Evolutionary conservation across 2,797 vertebrate genomes (phyloP), one percentile per base, ranked within the genome.

Genomic region (Arctocebus calabarensis): DNA sequence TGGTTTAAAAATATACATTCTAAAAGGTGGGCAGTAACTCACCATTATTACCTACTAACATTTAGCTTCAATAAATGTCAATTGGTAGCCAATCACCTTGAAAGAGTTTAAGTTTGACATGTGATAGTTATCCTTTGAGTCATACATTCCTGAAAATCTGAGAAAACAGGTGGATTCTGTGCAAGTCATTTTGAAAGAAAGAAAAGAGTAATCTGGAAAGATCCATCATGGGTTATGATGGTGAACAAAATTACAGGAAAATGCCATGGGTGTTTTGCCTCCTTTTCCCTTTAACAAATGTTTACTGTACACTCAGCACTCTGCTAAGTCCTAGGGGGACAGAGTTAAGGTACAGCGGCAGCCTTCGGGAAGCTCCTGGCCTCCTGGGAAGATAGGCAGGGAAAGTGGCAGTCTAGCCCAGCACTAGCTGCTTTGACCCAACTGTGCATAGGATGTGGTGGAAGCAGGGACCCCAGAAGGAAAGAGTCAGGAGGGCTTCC

Each of bases 141-240:
- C 68, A 85, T 32, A 59, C 9, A 48, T 57, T 88, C 52, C 66
- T 48, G 75, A 86, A 90, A 88, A 62, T 84, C 40, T 74, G 48
- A 61, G 71, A 82, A 82, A 70, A 48, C 83, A 84, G 55, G n/a
- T 88, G 23, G 48, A 73, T 87, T 88, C 66, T 81, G 29, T 75
- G 79, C n/a, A 71, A 77, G 48, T 82, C n/a, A 89, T 83, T 91
- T 91, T 78, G 43, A 92, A 61, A 93, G 73, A 52, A 73, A 90
- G 29, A 34, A 79, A 89, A 55, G 5, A 25, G 23, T 85, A 34
- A 82, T 40, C 43, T 59, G 9, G 57, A 37, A 70, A 64, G 70
- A 88, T 71, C 37, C 29, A 48, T 48, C 68, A 84, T 29, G 1
- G 7, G 61, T 82, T 29, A 66, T 20, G 23, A 34, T 52, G 23